Evolutionary conservation across 2,113 vertebrate species (phyloP), one percentile per base, ranked within the genome.

Genomic region (Paraplagusia blochii): DNA sequence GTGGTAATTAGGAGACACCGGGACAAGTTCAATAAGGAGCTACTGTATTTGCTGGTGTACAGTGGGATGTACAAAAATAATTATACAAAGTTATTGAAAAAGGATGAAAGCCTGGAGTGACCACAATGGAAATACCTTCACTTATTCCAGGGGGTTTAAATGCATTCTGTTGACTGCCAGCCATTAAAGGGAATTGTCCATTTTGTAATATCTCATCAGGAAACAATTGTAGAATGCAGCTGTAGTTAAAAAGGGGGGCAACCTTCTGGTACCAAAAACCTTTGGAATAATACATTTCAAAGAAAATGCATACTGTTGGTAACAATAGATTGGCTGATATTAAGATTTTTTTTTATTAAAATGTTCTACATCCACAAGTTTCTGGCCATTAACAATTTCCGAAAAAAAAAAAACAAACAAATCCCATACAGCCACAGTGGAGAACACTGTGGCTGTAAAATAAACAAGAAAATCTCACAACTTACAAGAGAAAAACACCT

Each of bases 211-310:
- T 74, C 43, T 35, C 44, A 54, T 11, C 62, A 64, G 51, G 48
- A 76, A 75, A 65, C 53, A 65, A 69, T 79, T 79, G 77, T 44
- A 66, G 19, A 52, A 52, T 52, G 48, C 69, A 42, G 53, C 74
- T 58, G 18, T 72, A 11, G 38, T 10, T 39, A 11, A 11, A 40
- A 40, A 39, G 2, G 22, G 22, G 22, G 2, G 22, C 22, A 29
- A 29, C 22, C 6, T 29, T 4, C 22, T 29, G 22, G 22, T 29
- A 29, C 22, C 22, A 6, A 29, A 29, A 29, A 29, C 22, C 22
- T 2, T 29, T 29, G 22, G 2, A 29, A 29, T 6, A 29, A 29
- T 29, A n/a, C n/a, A n/a, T n/a, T n/a, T n/a, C n/a, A n/a, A n/a
- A n/a, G n/a, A n/a, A n/a, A n/a, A n/a, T n/a, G n/a, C n/a, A n/a